phyloP scores from a whole-genome alignment of 2,797 vertebrate genomes.

The Acanthiza pusilla region DNA sequence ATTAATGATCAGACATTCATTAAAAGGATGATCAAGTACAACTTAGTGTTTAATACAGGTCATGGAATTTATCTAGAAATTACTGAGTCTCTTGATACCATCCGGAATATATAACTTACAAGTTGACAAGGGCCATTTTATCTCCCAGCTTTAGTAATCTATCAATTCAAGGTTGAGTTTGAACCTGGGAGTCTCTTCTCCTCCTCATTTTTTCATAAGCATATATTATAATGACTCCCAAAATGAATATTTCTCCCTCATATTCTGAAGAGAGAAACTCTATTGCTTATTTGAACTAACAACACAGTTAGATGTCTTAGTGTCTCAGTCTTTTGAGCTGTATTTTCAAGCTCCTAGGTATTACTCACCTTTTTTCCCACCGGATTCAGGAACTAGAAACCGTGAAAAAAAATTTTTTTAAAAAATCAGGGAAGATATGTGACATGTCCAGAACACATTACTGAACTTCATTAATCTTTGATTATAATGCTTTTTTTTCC shows the following conservation, averaged over 20 bases:
- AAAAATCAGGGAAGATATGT: background rate
- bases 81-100: background rate
- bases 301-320: background rate
- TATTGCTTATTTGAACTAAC: background rate
- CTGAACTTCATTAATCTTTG: background rate
- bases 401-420: background rate
- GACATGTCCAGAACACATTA: background rate
- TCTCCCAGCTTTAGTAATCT: background rate
- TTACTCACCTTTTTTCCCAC: background rate
- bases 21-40: background rate
- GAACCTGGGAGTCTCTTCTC: background rate
- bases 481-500: background rate
- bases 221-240: background rate
- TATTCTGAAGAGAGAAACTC: background rate
- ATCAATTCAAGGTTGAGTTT: background rate
- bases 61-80: background rate
- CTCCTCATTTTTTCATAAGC: background rate
- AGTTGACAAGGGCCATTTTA: background rate
- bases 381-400: background rate
- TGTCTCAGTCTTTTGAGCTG: background rate
- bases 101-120: background rate
- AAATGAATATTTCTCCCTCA: background rate
- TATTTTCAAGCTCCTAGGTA: background rate
- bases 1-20: background rate
- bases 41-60: background rate